phyloP scores from a whole-genome alignment of 2,888 invertebrate genomes.

The Lasioglossum figueresi region DNA sequence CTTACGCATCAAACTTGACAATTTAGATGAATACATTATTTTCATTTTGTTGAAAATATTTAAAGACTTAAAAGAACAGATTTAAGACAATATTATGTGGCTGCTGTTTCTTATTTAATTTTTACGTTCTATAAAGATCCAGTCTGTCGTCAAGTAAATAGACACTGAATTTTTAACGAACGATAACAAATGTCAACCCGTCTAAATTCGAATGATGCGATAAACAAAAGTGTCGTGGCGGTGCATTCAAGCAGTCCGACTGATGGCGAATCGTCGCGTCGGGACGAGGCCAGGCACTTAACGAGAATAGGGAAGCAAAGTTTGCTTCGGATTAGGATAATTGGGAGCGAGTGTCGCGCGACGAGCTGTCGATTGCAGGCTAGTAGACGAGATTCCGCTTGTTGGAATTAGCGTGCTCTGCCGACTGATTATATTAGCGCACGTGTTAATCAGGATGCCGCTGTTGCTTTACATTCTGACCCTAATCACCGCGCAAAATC shows the following conservation, averaged over 20 bases:
- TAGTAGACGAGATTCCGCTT: constrained; percentile 71
- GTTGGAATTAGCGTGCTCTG: constrained; percentile 79
- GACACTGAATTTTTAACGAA: background rate
- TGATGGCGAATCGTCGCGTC: background rate
- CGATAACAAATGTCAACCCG: background rate
- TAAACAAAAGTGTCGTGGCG: background rate
- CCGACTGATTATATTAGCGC: constrained; percentile 77
- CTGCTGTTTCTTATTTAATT: too few relatives aligned
- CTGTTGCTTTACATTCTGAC: constrained; percentile 24
- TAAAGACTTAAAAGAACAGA: too few relatives aligned
- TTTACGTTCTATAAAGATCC: too few relatives aligned
- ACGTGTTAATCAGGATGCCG: constrained; percentile 69
- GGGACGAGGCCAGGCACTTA: constrained; percentile 9
- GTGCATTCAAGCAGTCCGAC: background rate
- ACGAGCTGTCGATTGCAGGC: constrained; percentile 43
- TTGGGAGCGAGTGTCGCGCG: constrained; percentile 56
- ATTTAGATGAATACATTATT: too few relatives aligned
- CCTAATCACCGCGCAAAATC: constrained; percentile 20
- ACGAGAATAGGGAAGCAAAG: constrained; percentile 45
- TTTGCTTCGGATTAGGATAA: constrained; percentile 67
- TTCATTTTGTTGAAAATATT: too few relatives aligned
- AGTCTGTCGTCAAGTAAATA: too few relatives aligned
- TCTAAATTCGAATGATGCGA: background rate
- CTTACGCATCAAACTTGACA: background rate
- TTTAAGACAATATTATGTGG: too few relatives aligned